Evolutionary conservation across 1,140 invertebrate species (phyloP), one percentile per base, ranked within the genome.

Genomic region (Aphidius ervi): DNA sequence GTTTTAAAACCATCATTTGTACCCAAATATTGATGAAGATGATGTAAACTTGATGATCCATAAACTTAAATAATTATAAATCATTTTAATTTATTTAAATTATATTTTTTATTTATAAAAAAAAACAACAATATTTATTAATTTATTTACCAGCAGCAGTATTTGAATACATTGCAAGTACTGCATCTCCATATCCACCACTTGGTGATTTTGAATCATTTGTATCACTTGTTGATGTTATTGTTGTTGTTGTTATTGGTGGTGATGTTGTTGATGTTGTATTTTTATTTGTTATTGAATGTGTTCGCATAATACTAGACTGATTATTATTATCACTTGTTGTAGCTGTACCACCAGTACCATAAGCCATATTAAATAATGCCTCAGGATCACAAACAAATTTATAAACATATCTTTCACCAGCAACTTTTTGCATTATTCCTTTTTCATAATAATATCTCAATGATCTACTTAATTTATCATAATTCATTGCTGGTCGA

Each of bases 361-460:
- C 80, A 69, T 84, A 85, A 5, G 92, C 91, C 89, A 95, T 93
- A 61, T 90, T 92, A 79, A 95, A 95, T 0, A 96, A 81, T 0
- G 93, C 92, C 67, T 96, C 93, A 3, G 93, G 94, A 77, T 95
- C 93, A 78, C 94, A 97, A 1, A 97, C 93, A 73, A 97, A 97
- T 76, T 95, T 94, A 79, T 97, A 97, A 9, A 97, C 94, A 79
- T 97, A 97, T 64, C 94, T 85, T 75, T 97, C 94, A 2, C 95
- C 93, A 56, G 94, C 93, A 0, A 97, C 95, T 81, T 98, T 98
- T 74, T 97, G 94, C 91, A 99, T 98, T 72, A 99, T 99, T 31
- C 94, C 94, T 76, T 97, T 97, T 77, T 98, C 94, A 74, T 98
- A 98, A 71, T 98, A 98, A 70, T 98, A 97, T 8, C 95, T 84